Base-by-base conservation (phyloP, 1,140 invertebrate genomes). In the Pogonomyrmex barbatus region DNA sequence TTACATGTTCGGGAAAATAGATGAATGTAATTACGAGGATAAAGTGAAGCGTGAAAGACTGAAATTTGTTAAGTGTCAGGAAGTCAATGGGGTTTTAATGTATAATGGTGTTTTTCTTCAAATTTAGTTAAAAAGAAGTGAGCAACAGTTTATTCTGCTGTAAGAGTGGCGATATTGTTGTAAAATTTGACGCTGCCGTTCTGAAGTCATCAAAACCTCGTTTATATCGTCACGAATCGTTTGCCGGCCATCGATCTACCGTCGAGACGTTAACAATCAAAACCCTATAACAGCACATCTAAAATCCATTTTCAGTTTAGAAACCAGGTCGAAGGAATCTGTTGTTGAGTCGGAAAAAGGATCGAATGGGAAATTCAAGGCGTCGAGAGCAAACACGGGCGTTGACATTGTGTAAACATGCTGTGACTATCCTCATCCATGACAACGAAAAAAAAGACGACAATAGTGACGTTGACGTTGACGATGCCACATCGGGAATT, bases 391-490 rank as follows among this genome's bases (percentile, higher is more conserved):
- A 92, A 92, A 92, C 91, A 92, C 91, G 85, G 63, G 86, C 36
- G 91, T 85, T 90, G 91, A 91, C 91, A 87, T 87, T 92, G 87
- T 87, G 84, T 90, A 92, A 92, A 92, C 91, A 92, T 83, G 91
- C 87, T 87, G 87, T 90, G 85, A 89, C 91, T 91, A 89, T 84
- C 90, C 87, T 82, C 88, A 76, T 87, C 63, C 84, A 70, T 73
- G 67, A 68, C 50, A 30, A 70, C 78, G 87, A 81, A 58, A 30
- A 73, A 71, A 52, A 82, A 73, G 47, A 82, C 52, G 39, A 85
- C 67, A 73, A 75, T 42, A 58, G 50, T 45, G 78, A 36, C 17
- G 42, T 36, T n/a, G 58, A 58, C 45, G n/a, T 17, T n/a, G 65
- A 10, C 24, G 24, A 54, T 24, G 50, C 24, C 17, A 12, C 42